These are phyloP conservation scores for Polydrusus cervinus DNA, from an alignment of 2,888 invertebrate species.

Conservation along the genomic window DNA sequence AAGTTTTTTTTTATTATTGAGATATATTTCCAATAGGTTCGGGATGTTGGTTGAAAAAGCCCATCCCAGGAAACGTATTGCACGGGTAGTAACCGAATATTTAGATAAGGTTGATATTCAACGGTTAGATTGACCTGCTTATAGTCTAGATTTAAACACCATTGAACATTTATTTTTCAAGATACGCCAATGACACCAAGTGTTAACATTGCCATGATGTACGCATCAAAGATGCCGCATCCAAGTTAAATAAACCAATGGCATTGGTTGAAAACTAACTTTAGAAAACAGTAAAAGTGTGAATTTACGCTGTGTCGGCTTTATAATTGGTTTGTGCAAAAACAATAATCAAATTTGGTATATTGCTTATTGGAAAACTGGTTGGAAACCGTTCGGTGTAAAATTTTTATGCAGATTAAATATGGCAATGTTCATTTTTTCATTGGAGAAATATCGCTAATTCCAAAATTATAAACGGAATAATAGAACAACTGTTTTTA, in stretches of 20 bases:
- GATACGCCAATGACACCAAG: slow-evolving; percentile 13
- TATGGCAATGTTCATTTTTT: too few relatives aligned
- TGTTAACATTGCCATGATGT: slow-evolving; percentile 36
- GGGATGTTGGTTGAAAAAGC: too few relatives aligned
- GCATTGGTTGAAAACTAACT: slow-evolving; percentile 28
- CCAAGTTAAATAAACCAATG: slow-evolving; percentile 41
- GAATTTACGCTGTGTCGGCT: slow-evolving; percentile 29
- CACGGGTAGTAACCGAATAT: too few relatives aligned
- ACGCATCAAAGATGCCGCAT: slow-evolving; percentile 40
- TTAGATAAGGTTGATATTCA: too few relatives aligned
- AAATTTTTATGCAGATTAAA: background rate
- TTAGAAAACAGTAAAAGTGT: slow-evolving; percentile 20
- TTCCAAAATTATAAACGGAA: too few relatives aligned
- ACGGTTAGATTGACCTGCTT: too few relatives aligned
- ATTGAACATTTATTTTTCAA: background rate
- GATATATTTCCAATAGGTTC: too few relatives aligned
- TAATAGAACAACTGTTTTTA: too few relatives aligned
- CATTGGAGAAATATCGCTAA: too few relatives aligned
- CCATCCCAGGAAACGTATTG: too few relatives aligned
- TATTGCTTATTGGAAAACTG: slow-evolving; percentile 36
- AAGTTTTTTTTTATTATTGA: too few relatives aligned
- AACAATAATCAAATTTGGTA: slow-evolving; percentile 35
- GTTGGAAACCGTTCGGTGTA: slow-evolving; percentile 12
- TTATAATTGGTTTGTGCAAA: slow-evolving; percentile 42
- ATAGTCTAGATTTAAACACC: too few relatives aligned